Conservation (phyloP, 2,888 invertebrate genomes). For the Cetonia aurata region DNA sequence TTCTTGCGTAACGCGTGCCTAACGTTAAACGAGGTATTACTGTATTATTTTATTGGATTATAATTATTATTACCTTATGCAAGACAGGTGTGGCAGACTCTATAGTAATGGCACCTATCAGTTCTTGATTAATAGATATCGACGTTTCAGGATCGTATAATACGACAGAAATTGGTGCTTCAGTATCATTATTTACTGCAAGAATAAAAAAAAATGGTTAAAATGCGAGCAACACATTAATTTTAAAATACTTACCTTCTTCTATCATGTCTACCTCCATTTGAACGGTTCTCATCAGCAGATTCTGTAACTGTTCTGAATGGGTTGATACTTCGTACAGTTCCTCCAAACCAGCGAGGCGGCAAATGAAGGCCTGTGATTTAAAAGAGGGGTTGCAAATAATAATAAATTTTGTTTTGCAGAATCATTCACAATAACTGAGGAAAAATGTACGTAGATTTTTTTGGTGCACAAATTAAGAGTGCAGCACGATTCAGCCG, state of each 20-base stretch:
- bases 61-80: constrained; percentile 52
- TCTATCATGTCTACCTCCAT: constrained; percentile 64
- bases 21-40: no score
- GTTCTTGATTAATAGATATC: constrained; percentile 57
- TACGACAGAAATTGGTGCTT: constrained; percentile 58
- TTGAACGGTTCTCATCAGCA: constrained; percentile 68
- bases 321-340: constrained; percentile 63
- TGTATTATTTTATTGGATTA: no score
- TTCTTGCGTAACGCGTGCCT: no score
- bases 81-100: constrained; percentile 60
- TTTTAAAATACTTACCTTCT: constrained; percentile 35
- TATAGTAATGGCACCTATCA: constrained; percentile 58
- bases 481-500: no score
- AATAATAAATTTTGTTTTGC: no score
- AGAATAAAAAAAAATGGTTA: constrained; percentile 16
- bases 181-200: constrained; percentile 41
- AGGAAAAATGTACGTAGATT: no score
- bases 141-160: constrained; percentile 60
- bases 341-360: constrained; percentile 79
- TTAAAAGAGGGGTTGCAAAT: no score
- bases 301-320: constrained; percentile 65
- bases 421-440: no score
- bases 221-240: background rate
- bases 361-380: constrained; percentile 76
- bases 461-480: no score